Evolutionary conservation across 2,113 vertebrate genomes (phyloP).

Genomic region (Nyctereutes procyonoides): DNA sequence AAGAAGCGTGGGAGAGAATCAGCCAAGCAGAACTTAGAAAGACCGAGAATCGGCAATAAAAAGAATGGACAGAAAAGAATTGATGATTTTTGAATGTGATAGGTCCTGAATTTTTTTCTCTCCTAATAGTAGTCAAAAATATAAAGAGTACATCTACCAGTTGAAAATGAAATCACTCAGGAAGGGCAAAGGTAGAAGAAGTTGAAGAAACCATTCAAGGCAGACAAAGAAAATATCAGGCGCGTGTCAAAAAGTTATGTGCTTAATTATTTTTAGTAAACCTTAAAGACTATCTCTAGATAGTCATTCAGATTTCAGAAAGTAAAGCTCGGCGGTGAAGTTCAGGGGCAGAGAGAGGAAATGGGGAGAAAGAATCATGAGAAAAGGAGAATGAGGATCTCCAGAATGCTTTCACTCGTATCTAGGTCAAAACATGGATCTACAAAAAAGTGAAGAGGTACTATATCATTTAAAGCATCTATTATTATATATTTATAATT

Average conservation of each 20-base stretch:
- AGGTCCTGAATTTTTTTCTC: neutral
- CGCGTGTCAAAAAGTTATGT: neutral
- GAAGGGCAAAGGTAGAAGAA: neutral
- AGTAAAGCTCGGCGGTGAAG: neutral
- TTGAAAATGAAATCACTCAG: neutral
- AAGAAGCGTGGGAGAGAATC: neutral
- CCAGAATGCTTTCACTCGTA: neutral
- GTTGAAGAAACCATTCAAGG: neutral
- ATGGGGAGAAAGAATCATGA: neutral
- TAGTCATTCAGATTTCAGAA: neutral
- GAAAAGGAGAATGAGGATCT: neutral
- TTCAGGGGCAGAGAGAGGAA: neutral
- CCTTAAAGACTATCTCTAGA: neutral
- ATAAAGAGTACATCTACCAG: neutral
- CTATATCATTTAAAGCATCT: neutral
- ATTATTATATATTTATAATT: neutral
- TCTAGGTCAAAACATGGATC: neutral
- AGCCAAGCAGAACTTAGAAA: neutral
- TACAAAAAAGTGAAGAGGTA: neutral
- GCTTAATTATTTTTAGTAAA: slow-evolving; percentile 49
- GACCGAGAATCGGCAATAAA: neutral
- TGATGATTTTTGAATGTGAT: neutral
- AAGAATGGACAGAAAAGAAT: neutral
- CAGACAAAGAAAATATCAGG: neutral
- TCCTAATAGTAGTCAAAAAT: neutral